Percentiles rank a stretch among this genome's conserved stretches.
Evolutionary conservation across 53 echinoderm and acorn worm species (phyloP).

Genomic region (Temnopleurus reevesii): DNA sequence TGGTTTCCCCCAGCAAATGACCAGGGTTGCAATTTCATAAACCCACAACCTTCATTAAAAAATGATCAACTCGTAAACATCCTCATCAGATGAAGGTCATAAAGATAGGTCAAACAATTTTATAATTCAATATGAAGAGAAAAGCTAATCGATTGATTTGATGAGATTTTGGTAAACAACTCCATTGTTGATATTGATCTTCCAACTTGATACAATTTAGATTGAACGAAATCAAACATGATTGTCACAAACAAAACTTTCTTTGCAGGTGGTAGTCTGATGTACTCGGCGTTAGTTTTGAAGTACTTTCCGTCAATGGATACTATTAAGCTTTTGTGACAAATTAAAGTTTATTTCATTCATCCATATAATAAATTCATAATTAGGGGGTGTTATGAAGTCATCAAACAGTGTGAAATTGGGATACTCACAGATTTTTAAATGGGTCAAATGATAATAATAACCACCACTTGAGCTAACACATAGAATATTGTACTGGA

Average conservation of each 20-base stretch:
- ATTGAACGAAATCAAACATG: neutral
- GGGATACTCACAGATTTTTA: too few relatives aligned
- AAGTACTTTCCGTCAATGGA: neutral
- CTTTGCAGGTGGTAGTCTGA: neutral
- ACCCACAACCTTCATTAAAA: neutral
- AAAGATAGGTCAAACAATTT: neutral
- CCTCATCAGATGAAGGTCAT: neutral
- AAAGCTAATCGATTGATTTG: neutral
- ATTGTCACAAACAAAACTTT: neutral
- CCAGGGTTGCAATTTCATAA: too few relatives aligned
- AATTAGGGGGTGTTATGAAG: neutral
- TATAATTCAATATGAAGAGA: neutral
- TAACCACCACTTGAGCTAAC: too few relatives aligned
- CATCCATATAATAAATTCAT: neutral
- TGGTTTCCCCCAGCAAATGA: too few relatives aligned
- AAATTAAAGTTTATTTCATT: too few relatives aligned
- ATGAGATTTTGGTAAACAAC: conserved; percentile 3
- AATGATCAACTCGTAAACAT: neutral
- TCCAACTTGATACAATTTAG: neutral
- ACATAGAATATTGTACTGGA: too few relatives aligned
- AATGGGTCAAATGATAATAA: too few relatives aligned
- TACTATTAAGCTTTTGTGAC: neutral
- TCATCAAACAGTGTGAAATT: too few relatives aligned
- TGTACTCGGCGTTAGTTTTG: too few relatives aligned
- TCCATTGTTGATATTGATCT: neutral